Evolutionary conservation across 2,888 invertebrate genomes (phyloP).

Genomic region (Thecophora atra): DNA sequence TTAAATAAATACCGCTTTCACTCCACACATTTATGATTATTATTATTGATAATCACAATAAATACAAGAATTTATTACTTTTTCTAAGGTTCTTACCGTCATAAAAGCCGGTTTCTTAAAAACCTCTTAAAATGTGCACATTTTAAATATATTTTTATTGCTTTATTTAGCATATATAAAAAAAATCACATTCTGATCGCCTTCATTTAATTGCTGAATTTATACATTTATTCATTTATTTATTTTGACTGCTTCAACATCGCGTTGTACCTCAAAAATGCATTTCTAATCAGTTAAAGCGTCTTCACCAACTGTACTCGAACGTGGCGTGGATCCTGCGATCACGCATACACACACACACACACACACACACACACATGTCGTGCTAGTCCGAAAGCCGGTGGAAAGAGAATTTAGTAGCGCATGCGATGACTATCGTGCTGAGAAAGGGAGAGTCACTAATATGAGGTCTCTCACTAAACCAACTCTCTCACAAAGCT

Average conservation of each 20-base stretch:
- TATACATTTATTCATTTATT: constrained; percentile 1
- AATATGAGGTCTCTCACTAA: too few relatives aligned
- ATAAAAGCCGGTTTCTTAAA: not conserved
- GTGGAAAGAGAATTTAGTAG: not conserved
- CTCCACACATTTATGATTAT: too few relatives aligned
- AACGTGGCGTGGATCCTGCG: too few relatives aligned
- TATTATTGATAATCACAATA: too few relatives aligned
- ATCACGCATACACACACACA: too few relatives aligned
- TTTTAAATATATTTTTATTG: not conserved
- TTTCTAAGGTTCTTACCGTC: too few relatives aligned
- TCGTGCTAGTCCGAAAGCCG: not conserved
- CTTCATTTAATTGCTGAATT: not conserved
- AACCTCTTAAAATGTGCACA: constrained; percentile 12
- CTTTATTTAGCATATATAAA: not conserved
- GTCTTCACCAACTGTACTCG: too few relatives aligned
- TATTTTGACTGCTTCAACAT: not conserved
- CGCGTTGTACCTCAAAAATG: not conserved
- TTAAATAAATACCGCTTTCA: too few relatives aligned
- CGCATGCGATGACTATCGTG: too few relatives aligned
- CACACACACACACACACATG: not conserved
- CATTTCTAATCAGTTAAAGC: not conserved
- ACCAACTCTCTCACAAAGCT: too few relatives aligned
- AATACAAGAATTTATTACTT: too few relatives aligned
- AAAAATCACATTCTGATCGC: not conserved
- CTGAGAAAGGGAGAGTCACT: too few relatives aligned